phyloP scores from a whole-genome alignment of 2,888 invertebrate genomes.

The Platycheirus albimanus region DNA sequence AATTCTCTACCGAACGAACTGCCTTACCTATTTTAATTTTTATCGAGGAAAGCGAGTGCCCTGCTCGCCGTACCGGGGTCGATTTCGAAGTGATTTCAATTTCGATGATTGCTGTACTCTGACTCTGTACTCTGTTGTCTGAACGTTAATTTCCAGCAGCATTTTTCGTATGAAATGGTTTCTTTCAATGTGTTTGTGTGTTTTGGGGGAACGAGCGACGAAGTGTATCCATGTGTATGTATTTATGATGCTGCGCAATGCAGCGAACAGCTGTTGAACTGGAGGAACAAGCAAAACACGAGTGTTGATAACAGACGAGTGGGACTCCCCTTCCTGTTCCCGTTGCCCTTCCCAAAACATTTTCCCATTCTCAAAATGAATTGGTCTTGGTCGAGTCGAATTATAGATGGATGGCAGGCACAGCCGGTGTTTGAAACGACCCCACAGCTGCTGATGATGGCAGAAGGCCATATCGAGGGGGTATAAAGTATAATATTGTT shows the following conservation, averaged over 20 bases:
- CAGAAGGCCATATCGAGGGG: slow-evolving; percentile 51
- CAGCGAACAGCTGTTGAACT: slow-evolving; percentile 68
- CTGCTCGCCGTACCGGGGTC: slow-evolving; percentile 52
- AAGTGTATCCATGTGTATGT: neutral
- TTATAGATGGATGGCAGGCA: slow-evolving; percentile 57
- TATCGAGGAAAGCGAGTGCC: slow-evolving; percentile 30
- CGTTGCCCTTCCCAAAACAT: slow-evolving; percentile 13
- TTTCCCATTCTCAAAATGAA: slow-evolving; percentile 17
- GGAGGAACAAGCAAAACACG: slow-evolving; percentile 21
- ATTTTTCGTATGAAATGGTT: slow-evolving; percentile 4
- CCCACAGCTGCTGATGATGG: slow-evolving; percentile 67
- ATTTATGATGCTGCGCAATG: slow-evolving; percentile 63
- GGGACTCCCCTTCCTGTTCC: neutral
- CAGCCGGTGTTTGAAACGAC: slow-evolving; percentile 70
- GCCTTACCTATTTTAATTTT: slow-evolving; percentile 13
- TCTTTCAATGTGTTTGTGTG: slow-evolving; percentile 6
- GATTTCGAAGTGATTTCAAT: slow-evolving; percentile 47
- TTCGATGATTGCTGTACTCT: slow-evolving; percentile 8
- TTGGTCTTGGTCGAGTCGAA: neutral
- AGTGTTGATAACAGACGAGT: slow-evolving; percentile 60
- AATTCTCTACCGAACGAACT: slow-evolving; percentile 1
- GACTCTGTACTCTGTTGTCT: slow-evolving; percentile 3
- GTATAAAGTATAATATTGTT: neutral
- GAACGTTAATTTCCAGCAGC: slow-evolving; percentile 7
- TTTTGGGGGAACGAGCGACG: neutral